Evolutionary conservation across 2,797 vertebrate species (phyloP).

Genomic region (Loris lydekkerianus): DNA sequence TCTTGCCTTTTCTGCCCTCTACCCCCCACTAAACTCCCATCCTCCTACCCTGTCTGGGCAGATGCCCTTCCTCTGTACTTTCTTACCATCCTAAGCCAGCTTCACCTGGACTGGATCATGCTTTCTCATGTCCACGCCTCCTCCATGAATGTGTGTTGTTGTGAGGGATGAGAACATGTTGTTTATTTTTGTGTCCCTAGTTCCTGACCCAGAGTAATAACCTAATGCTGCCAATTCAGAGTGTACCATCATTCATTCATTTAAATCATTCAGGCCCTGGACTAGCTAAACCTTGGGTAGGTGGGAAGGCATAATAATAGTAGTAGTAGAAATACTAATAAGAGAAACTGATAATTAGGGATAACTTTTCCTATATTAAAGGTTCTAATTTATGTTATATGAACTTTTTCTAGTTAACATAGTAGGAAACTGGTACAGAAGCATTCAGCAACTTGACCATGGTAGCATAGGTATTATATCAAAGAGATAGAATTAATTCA

Average conservation of each 20-base stretch:
- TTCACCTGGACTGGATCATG: not conserved
- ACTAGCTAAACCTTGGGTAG: slow-evolving; percentile 23
- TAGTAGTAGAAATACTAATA: not conserved
- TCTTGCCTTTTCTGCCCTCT: not conserved
- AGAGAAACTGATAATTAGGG: slow-evolving; percentile 23
- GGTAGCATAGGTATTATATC: not conserved
- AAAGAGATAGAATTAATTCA: not conserved
- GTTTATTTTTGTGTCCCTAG: slow-evolving; percentile 26
- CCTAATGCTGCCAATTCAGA: not conserved
- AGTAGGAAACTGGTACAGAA: not conserved
- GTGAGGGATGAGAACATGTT: not conserved
- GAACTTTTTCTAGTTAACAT: not conserved
- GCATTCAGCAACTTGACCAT: not conserved
- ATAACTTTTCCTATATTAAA: not conserved
- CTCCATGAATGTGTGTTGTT: not conserved
- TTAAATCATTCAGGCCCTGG: not conserved
- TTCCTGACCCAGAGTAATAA: not conserved
- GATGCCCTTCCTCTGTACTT: not conserved
- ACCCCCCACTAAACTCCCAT: not conserved
- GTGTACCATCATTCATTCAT: not conserved
- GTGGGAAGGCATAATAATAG: not conserved
- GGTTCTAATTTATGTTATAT: not conserved
- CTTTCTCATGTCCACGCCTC: not conserved
- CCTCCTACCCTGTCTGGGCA: not conserved
- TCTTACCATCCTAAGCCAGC: not conserved